A percentile compares a stretch with the other conserved stretches of the same genome.
Evolutionary conservation across 2,888 invertebrate genomes (phyloP).

Genomic region (Druceiella hillmani): DNA sequence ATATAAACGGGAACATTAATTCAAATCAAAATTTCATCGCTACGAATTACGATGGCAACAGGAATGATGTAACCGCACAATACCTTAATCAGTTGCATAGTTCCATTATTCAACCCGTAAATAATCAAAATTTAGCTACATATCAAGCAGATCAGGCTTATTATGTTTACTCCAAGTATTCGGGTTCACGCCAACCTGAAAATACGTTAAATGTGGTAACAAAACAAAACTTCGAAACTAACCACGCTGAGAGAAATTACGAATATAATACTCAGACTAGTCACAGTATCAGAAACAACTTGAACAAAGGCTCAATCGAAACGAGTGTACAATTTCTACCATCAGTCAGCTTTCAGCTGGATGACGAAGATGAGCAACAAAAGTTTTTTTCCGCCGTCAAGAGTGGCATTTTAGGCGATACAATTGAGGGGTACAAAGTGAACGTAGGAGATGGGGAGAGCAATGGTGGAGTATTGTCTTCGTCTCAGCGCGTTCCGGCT

Average conservation of each 20-base stretch:
- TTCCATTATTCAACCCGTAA: constrained; percentile 38
- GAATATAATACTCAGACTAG: no score
- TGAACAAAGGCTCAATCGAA: no score
- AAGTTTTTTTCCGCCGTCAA: constrained; percentile 34
- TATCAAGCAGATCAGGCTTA: constrained; percentile 44
- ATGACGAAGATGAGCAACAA: constrained; percentile 38
- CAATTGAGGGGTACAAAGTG: constrained; percentile 33
- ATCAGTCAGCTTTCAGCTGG: constrained; percentile 37
- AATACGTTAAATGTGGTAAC: no score
- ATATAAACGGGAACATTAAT: no score
- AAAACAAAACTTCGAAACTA: not conserved
- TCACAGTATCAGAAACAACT: no score
- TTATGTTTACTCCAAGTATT: constrained; percentile 36
- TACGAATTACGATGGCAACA: no score
- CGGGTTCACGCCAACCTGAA: constrained; percentile 21
- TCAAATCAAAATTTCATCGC: no score
- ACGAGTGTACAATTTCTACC: constrained; percentile 38
- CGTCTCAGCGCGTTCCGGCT: constrained; percentile 27
- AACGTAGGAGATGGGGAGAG: constrained; percentile 20
- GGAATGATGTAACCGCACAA: constrained; percentile 40
- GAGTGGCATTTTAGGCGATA: constrained; percentile 35
- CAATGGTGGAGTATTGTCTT: constrained; percentile 13
- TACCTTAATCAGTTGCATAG: constrained; percentile 42
- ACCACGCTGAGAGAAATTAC: not conserved
- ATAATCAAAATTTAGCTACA: constrained; percentile 37